Evolutionary conservation across 2,888 invertebrate species (phyloP), one percentile per base, ranked within the genome.

Genomic region (Timema cristinae): DNA sequence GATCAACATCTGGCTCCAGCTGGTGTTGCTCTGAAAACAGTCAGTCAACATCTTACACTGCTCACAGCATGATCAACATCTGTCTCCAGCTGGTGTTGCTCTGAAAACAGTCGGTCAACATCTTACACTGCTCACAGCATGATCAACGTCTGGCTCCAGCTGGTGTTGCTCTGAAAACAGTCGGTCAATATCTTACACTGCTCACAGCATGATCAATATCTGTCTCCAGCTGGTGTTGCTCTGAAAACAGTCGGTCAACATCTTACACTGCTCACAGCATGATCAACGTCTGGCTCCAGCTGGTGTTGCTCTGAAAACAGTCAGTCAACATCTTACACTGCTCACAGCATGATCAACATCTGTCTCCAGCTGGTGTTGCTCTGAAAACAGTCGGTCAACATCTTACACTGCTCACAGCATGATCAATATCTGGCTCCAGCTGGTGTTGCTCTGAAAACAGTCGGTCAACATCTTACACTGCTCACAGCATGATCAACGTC

Each of bases 1-100:
- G 84, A 75, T 89, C 88, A 54, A 88, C 85, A 79, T 93, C 92
- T 61, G 87, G 86, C 82, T 94, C 93, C 79, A 88, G 84, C 68
- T 86, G 83, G 81, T 93, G 91, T 79, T 93, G 93, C 77, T 88
- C 93, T 93, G 81, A 48, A 83, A 83, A 75, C 66, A 67, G 15
- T 48, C 50, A 49, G 47, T 7, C 54, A 54, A 54, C 54, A 54
- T n/a, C n/a, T 54, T 32, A 32, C 32, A 32, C 4, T 32, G 32
- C 32, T 32, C 32, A 32, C 32, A 32, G 32, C 87, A 81, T 92
- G 84, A 75, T 89, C 88, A 54, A 88, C 85, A 79, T 93, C 92
- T 61, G 87, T 86, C 82, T 94, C 93, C 79, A 88, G 84, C 68
- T 86, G 83, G 81, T 93, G 91, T 79, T 93, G 93, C 77, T 88